phyloP scores from a whole-genome alignment of 1,140 invertebrate genomes.

The Lasioglossum baleicum region DNA sequence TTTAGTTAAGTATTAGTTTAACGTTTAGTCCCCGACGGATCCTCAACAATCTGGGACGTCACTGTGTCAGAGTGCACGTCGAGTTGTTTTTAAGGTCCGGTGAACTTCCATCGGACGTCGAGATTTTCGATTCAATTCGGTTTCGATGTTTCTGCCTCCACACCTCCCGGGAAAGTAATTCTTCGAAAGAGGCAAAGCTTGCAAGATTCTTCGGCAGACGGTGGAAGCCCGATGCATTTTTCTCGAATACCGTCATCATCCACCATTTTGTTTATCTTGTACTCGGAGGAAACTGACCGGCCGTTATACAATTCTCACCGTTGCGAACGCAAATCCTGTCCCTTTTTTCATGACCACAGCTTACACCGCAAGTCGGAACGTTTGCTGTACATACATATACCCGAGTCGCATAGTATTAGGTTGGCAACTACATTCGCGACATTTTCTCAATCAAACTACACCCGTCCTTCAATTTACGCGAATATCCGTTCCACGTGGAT shows the following conservation, averaged over 20 bases:
- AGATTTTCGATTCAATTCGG: too few species aligned
- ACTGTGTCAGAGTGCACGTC: neutral
- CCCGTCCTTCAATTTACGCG: too few species aligned
- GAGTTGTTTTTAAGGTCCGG: neutral
- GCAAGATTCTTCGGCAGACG: neutral
- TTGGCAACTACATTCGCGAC: too few species aligned
- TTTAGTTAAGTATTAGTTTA: neutral
- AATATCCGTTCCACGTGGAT: too few species aligned
- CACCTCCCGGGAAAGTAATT: neutral
- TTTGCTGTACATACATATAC: too few species aligned
- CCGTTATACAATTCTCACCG: too few species aligned
- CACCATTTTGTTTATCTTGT: conserved; percentile 34
- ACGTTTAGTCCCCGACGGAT: neutral
- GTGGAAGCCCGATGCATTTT: too few species aligned
- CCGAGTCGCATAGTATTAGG: too few species aligned
- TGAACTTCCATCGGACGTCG: neutral
- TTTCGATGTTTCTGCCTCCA: neutral
- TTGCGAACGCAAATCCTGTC: too few species aligned
- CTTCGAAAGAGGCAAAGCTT: neutral
- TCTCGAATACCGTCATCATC: neutral
- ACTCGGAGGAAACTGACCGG: conserved; percentile 38
- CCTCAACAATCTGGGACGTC: neutral
- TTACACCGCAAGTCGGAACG: too few species aligned
- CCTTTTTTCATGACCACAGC: too few species aligned
- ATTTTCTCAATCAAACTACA: too few species aligned